These are phyloP conservation scores for Drosophila formosana DNA, from an alignment of 2,888 invertebrate species.

Conservation along the genomic window DNA sequence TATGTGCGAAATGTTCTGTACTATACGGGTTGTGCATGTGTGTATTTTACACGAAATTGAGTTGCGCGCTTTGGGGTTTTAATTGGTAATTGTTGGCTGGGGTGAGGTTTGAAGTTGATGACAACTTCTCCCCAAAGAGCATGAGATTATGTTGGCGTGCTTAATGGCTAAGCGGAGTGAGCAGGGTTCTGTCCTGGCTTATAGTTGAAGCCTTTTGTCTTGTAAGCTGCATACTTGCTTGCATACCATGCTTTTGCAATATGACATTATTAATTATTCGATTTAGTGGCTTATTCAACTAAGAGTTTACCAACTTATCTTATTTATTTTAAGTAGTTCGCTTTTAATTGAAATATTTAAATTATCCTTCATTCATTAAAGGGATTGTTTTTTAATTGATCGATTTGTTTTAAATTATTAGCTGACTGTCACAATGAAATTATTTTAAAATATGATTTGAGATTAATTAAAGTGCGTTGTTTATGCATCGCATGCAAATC, in stretches of 20 bases:
- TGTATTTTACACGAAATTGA: conserved; percentile 67
- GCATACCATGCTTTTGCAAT: conserved; percentile 2
- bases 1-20: conserved; percentile 16
- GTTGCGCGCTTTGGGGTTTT: conserved; percentile 80
- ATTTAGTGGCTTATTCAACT: background rate
- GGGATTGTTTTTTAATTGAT: too few relatives aligned
- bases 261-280: conserved; percentile 18
- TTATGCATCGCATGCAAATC: too few relatives aligned
- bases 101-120: conserved; percentile 61
- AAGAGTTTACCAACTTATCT: background rate
- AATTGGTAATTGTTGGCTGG: conserved; percentile 79
- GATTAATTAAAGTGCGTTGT: too few relatives aligned
- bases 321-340: background rate
- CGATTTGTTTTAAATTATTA: too few relatives aligned
- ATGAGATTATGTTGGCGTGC: conserved; percentile 55
- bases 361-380: too few relatives aligned
- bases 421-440: too few relatives aligned
- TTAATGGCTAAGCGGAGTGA: conserved; percentile 42
- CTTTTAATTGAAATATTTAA: background rate
- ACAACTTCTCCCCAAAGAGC: conserved; percentile 52
- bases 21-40: conserved; percentile 20
- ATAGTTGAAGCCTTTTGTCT: conserved; percentile 18
- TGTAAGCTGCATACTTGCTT: conserved; percentile 18
- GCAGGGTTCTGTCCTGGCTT: conserved; percentile 15
- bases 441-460: too few relatives aligned